These are phyloP conservation scores for Drosophila kuntzei DNA, from an alignment of 2,888 invertebrate genomes.

Conservation along the genomic window DNA sequence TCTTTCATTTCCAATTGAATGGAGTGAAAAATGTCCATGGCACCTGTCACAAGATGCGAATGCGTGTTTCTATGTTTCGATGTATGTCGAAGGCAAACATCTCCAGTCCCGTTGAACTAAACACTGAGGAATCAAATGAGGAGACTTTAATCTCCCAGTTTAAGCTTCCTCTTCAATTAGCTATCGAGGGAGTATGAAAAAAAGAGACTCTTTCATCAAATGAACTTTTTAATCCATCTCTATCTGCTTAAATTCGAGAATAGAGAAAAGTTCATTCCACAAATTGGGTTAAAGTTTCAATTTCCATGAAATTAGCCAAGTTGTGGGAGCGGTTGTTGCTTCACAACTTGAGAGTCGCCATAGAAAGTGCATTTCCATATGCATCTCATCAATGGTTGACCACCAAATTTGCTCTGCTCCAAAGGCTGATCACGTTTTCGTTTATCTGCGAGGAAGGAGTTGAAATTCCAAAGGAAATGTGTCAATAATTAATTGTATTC, in stretches of 20 bases:
- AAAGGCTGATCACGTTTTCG: conserved; percentile 62
- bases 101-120: conserved; percentile 55
- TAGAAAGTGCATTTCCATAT: conserved; percentile 75
- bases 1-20: conserved; percentile 56
- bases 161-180: conserved; percentile 40
- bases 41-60: conserved; percentile 66
- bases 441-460: conserved; percentile 46
- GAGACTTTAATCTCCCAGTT: conserved; percentile 15
- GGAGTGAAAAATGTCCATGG: conserved; percentile 59
- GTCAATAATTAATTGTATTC: conserved; percentile 85
- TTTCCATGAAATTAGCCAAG: conserved; percentile 56
- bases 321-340: conserved; percentile 37
- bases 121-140: conserved; percentile 16
- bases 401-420: conserved; percentile 42
- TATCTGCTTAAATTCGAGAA: too few relatives aligned
- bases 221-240: not conserved
- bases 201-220: not conserved
- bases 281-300: conserved; percentile 64
- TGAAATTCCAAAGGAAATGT: conserved; percentile 79
- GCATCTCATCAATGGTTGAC: conserved; percentile 27
- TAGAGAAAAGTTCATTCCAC: conserved; percentile 17
- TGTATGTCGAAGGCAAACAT: conserved; percentile 40
- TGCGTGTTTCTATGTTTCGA: conserved; percentile 36
- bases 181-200: not conserved
- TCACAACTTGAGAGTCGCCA: conserved; percentile 15